Evolutionary conservation across 2,888 invertebrate genomes (phyloP), one percentile per base, ranked within the genome.

Genomic region (Morpho deidamia): DNA sequence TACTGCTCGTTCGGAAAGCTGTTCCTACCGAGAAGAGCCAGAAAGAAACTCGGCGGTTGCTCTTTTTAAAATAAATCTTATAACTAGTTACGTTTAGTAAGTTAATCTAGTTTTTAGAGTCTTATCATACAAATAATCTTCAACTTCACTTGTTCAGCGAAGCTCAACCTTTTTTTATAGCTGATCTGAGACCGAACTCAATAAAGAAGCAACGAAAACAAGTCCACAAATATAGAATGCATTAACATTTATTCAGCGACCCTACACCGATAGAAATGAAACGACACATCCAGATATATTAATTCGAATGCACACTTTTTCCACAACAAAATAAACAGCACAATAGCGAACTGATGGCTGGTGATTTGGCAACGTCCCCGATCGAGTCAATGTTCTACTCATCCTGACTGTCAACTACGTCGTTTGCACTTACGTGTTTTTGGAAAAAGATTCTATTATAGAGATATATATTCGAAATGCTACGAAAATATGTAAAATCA

Each of bases 361-460:
- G 66, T 66, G 67, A 69, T 71, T 71, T 71, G 69, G 69, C 69
- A 69, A 57, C 54, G 58, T 49, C 58, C 56, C 58, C 53, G 51
- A 55, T 55, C 57, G 44, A 62, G 64, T 61, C 61, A 59, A 65
- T 63, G 62, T 62, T 60, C 58, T 62, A 64, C 65, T 62, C 68
- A 65, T 64, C 61, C 61, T 51, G 63, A 65, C 67, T 66, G 65
- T 66, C 62, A 65, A 67, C 60, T 60, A 54, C 55, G 63, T 59
- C 61, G 64, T 38, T 23, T 44, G 12, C 44, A 41, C 49, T 44
- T 40, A 49, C 41, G 35, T 42, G 49, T 42, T 14, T 49, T 49
- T 33, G 49, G 47, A 47, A 53, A 59, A 54, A 56, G 56, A 59
- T 51, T 59, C 56, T 51, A 45, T 51, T 51, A 54, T 56, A 59